Conservation (phyloP, 2,113 vertebrate genomes). For the Pipra filicauda region DNA sequence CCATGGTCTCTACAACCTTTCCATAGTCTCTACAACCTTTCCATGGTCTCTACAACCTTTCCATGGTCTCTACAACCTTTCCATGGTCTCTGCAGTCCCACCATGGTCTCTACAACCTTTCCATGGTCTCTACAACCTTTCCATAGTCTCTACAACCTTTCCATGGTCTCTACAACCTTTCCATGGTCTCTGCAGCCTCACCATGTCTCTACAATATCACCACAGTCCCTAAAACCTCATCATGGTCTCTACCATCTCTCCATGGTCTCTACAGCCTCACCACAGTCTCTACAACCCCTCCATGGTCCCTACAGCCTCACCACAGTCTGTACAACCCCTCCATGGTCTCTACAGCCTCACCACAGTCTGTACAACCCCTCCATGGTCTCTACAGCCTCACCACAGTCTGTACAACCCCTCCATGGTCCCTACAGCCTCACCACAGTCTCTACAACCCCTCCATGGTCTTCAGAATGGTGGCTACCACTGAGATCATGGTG, state of each 20-base stretch:
- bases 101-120: not conserved
- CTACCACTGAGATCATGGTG: not conserved
- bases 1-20: not conserved
- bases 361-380: fast-evolving
- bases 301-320: not conserved
- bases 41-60: too few relatives aligned
- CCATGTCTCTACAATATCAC: fast-evolving
- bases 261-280: not conserved
- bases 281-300: fast-evolving
- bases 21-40: not conserved
- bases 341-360: not conserved
- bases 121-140: too few relatives aligned
- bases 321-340: not conserved
- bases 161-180: not conserved
- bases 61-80: not conserved
- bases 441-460: fast-evolving
- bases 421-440: not conserved
- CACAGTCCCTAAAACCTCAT: not conserved
- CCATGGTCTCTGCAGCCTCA: not conserved
- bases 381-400: not conserved
- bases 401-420: not conserved
- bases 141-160: not conserved
- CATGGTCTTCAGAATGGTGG: too few relatives aligned
- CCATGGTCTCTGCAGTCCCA: not conserved
- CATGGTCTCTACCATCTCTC: not conserved